Evolutionary conservation across 1,140 invertebrate genomes (phyloP).

Genomic region (Pogonomyrmex californicus): DNA sequence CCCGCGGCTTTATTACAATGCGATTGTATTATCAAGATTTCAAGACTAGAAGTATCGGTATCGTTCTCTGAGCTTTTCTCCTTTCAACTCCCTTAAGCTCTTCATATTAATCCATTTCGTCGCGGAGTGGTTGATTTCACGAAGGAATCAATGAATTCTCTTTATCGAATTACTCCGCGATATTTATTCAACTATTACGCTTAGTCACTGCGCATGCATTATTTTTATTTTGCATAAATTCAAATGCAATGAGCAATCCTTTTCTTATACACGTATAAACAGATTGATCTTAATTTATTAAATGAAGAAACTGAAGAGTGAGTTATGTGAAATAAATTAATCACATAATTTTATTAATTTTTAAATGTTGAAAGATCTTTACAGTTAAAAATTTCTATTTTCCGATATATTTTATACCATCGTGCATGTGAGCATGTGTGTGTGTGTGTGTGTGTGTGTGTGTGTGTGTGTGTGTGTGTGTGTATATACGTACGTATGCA

Average conservation of each 20-base stretch:
- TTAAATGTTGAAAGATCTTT: not conserved
- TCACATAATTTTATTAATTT: not conserved
- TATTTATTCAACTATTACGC: constrained; percentile 22
- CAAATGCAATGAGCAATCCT: not conserved
- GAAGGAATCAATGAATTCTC: constrained; percentile 26
- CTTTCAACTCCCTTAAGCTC: constrained; percentile 47
- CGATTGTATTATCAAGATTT: constrained; percentile 75
- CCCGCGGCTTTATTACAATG: constrained; percentile 69
- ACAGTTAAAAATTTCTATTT: not conserved
- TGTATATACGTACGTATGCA: no score
- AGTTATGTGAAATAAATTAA: not conserved
- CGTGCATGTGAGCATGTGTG: no score
- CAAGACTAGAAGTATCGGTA: constrained; percentile 56
- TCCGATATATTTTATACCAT: not conserved
- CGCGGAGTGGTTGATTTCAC: constrained; percentile 35
- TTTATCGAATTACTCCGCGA: constrained; percentile 33
- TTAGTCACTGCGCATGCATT: not conserved
- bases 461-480: no score
- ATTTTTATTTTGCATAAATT: not conserved
- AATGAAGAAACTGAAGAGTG: not conserved
- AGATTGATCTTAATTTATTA: not conserved
- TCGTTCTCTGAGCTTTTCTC: constrained; percentile 26
- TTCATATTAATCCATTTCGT: constrained; percentile 49
- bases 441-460: no score
- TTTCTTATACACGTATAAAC: not conserved